phyloP scores from a whole-genome alignment of 2,888 invertebrate species.

The Drosophila nr. perissopoda region DNA sequence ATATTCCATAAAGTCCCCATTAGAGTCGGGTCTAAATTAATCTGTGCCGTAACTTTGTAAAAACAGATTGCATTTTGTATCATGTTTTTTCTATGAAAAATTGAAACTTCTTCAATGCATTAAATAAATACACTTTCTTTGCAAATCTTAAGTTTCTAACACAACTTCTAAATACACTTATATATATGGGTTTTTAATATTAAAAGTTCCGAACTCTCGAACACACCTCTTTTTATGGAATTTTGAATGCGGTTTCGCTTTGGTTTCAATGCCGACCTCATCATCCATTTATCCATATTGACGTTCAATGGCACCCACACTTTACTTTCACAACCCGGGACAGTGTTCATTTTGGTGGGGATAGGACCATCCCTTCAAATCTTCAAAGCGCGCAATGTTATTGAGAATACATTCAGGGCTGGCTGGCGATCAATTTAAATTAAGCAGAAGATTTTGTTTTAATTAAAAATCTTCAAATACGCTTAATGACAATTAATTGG shows the following conservation, averaged over 20 bases:
- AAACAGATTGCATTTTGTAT: not conserved
- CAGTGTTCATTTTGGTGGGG: not conserved
- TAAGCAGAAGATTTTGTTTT: constrained; percentile 79
- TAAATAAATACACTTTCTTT: no score
- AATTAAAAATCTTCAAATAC: constrained; percentile 81
- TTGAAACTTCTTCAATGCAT: not conserved
- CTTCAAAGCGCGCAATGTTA: constrained; percentile 46
- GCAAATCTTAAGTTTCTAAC: not conserved
- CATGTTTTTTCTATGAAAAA: not conserved
- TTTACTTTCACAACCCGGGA: not conserved
- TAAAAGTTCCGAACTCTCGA: not conserved
- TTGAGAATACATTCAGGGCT: constrained; percentile 51
- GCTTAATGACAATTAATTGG: constrained; percentile 82
- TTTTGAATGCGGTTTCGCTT: constrained; percentile 37
- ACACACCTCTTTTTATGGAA: constrained; percentile 23
- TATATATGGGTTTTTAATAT: not conserved
- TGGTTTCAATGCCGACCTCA: constrained; percentile 56
- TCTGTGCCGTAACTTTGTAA: not conserved
- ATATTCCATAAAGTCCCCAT: not conserved
- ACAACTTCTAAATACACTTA: not conserved
- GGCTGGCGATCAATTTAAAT: constrained; percentile 77
- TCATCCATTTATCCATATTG: constrained; percentile 26
- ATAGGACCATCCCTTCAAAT: constrained; percentile 2
- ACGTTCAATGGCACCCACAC: constrained; percentile 41
- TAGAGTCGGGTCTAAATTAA: not conserved